Base-by-base conservation (phyloP, 2,888 invertebrate genomes). In the Pyrocoelia pectoralis region DNA sequence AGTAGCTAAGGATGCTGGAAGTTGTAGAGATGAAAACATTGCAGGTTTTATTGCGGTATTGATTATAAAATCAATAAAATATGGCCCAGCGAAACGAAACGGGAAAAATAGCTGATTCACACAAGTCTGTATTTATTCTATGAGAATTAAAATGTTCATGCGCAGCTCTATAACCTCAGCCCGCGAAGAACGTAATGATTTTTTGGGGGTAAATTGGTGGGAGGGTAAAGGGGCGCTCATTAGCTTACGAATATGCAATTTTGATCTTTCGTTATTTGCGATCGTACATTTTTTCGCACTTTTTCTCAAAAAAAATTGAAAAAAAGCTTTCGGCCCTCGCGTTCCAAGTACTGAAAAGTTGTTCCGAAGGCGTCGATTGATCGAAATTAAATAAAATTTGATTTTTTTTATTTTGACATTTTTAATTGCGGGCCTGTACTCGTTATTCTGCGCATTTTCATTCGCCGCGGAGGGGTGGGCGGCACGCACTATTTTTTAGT, bases 141-240 rank as follows among this genome's bases (percentile, higher is more conserved):
- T 76, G 76, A 76, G 80, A 80, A 81, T 81, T 81, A 81, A 81
- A 80, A 81, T 80, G 81, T 81, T 78, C 80, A 79, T 80, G 81
- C 81, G 81, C 73, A 72, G 68, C 67, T 67, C 65, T 68, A 65
- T 68, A 67, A 65, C 65, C 82, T 82, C 82, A 82, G 81, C 82
- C 83, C 88, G 87, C 87, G 84, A 85, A 85, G 84, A 84, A 89
- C 89, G 89, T 90, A 90, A 90, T 90, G 90, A 90, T 90, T 90
- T 90, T 90, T 90, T 90, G 90, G 89, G 89, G 89, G 88, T 88
- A 89, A 89, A 89, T 89, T 88, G 72, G 77, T 66, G 71, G 72
- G 71, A 69, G 71, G 75, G 72, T 68, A 73, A 73, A 70, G 70
- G 68, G 63, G 68, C 83, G 81, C 85, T 85, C 86, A 86, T 85